Percentiles rank a stretch among this genome's conserved stretches.
Conservation (phyloP, 2,888 invertebrate genomes). For the Idaea straminata region DNA sequence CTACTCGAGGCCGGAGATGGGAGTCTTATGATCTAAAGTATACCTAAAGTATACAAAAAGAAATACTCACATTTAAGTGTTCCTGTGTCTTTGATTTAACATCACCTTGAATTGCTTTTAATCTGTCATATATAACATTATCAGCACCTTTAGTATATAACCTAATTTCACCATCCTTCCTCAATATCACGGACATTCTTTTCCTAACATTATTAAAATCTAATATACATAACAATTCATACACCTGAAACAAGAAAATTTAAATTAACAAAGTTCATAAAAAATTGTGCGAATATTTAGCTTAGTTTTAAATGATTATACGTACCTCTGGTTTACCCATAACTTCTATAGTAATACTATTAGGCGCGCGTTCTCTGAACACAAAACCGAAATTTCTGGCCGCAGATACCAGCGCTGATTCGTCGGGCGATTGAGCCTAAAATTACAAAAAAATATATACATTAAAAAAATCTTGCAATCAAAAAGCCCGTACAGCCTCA, state of each 20-base stretch:
- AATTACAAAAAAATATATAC: slow-evolving; percentile 36
- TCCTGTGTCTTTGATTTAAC: slow-evolving; percentile 92
- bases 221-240: slow-evolving; percentile 97
- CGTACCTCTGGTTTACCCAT: slow-evolving; percentile 87
- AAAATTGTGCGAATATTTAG: not conserved
- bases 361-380: slow-evolving; percentile 95
- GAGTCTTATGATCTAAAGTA: too few relatives aligned
- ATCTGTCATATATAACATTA: slow-evolving; percentile 97
- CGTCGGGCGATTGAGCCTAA: slow-evolving; percentile 98
- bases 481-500: not conserved
- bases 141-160: slow-evolving; percentile 99
- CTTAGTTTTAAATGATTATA: not conserved
- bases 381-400: slow-evolving; percentile 99
- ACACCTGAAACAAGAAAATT: slow-evolving; percentile 82
- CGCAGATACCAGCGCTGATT: slow-evolving; percentile 97
- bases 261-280: not conserved
- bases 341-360: slow-evolving; percentile 95
- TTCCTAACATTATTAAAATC: slow-evolving; percentile 99
- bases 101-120: slow-evolving; percentile 87
- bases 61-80: slow-evolving; percentile 91
- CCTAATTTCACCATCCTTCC: slow-evolving; percentile 89
- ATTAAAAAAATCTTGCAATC: not conserved
- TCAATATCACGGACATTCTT: slow-evolving; percentile 97
- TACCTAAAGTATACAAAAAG: not conserved
- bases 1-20: too few relatives aligned